These are phyloP conservation scores for Polyploca ridens DNA, from an alignment of 2,888 invertebrate genomes.

Conservation along the genomic window DNA sequence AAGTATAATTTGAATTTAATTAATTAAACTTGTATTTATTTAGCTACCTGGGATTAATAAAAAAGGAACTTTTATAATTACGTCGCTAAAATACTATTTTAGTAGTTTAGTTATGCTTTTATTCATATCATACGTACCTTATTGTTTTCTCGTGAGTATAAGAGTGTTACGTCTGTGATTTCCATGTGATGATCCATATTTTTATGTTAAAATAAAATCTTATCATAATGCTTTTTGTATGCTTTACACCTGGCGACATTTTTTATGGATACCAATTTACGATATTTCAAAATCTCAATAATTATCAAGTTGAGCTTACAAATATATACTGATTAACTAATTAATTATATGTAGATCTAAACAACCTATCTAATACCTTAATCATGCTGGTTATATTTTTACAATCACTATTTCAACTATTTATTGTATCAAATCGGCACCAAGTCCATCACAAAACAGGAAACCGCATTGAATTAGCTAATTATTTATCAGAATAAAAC, in stretches of 20 bases:
- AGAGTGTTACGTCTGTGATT: too few species aligned
- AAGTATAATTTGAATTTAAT: background rate
- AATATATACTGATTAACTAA: background rate
- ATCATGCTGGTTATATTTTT: background rate
- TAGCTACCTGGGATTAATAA: background rate
- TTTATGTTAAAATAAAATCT: background rate
- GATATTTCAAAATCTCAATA: conserved; percentile 25
- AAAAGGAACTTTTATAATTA: too few species aligned
- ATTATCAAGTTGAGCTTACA: background rate
- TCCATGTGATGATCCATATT: too few species aligned
- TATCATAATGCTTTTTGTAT: conserved; percentile 41
- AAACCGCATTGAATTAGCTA: background rate
- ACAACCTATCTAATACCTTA: background rate
- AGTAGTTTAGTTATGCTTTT: too few species aligned
- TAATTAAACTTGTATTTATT: background rate
- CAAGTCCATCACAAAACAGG: background rate
- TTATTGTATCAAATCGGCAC: background rate
- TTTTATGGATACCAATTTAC: conserved; percentile 38
- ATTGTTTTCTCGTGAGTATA: background rate
- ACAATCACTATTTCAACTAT: background rate
- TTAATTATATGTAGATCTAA: background rate
- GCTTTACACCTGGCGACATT: conserved; percentile 60
- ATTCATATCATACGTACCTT: background rate
- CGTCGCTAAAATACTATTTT: background rate
- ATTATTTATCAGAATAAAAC: background rate